Percentiles rank a stretch among this genome's conserved stretches.
These are phyloP conservation scores for Acleris holmiana DNA, from an alignment of 2,888 invertebrate species.

Conservation along the genomic window DNA sequence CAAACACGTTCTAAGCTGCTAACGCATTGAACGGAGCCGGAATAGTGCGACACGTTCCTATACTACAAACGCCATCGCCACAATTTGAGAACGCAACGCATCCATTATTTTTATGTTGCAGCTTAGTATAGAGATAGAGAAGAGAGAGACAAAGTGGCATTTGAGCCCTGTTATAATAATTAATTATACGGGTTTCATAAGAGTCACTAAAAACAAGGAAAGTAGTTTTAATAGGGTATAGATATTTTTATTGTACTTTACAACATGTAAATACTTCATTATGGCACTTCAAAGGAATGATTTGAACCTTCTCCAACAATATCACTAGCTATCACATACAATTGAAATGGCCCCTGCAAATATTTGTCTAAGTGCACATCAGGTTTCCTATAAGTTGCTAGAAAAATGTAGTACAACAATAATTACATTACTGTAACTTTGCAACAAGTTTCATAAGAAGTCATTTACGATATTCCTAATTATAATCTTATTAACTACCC, in stretches of 20 bases:
- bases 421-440: slow-evolving; percentile 29
- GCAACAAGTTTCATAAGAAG: slow-evolving; percentile 22
- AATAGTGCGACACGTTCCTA: no score
- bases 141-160: no score
- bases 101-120: no score
- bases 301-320: slow-evolving; percentile 17
- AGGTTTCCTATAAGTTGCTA: slow-evolving; percentile 6
- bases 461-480: slow-evolving; percentile 1
- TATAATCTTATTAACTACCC: slow-evolving; percentile 15
- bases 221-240: slow-evolving; percentile 6
- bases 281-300: slow-evolving; percentile 36
- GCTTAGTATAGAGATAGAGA: no score
- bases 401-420: slow-evolving; percentile 25
- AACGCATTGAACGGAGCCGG: no score
- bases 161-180: no score
- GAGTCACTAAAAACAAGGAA: background rate
- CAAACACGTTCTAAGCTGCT: no score
- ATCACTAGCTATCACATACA: slow-evolving; percentile 36
- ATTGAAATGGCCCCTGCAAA: slow-evolving; percentile 25
- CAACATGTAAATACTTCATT: slow-evolving; percentile 29
- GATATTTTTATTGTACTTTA: slow-evolving; percentile 26
- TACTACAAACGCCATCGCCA: no score
- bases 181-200: background rate
- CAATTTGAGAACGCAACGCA: no score
- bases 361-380: slow-evolving; percentile 9